Percentiles rank a stretch among this genome's conserved stretches.
Conservation (phyloP, 2,888 invertebrate species). For the Mythimna loreyi region DNA sequence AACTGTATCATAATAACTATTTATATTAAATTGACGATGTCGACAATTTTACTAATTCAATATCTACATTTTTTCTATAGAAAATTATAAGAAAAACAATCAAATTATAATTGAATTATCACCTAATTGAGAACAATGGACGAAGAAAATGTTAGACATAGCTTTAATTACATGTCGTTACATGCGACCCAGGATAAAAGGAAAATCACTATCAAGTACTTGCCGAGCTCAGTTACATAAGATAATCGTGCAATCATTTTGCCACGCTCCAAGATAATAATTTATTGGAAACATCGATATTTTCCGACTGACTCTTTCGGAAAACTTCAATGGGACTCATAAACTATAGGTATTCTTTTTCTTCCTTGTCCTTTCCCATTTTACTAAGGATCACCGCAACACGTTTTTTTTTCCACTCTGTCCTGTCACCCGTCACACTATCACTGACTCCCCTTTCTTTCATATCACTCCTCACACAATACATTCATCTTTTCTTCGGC, state of each 20-base stretch:
- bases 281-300: conserved; percentile 35
- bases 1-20: not conserved
- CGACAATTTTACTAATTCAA: conserved; percentile 13
- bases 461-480: no score
- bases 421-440: no score
- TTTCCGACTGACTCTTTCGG: conserved; percentile 32
- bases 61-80: conserved; percentile 21
- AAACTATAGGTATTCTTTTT: no score
- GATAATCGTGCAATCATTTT: conserved; percentile 38
- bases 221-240: conserved; percentile 51
- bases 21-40: not conserved
- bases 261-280: conserved; percentile 34
- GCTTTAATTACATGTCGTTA: conserved; percentile 58
- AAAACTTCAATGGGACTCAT: not conserved
- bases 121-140: conserved; percentile 65
- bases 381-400: no score
- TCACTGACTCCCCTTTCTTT: no score
- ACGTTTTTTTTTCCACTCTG: no score
- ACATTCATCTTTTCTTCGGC: no score
- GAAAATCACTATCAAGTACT: conserved; percentile 56
- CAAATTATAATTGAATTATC: conserved; percentile 64
- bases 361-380: no score
- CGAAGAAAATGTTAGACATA: conserved; percentile 52
- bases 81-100: conserved; percentile 44
- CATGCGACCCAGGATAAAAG: conserved; percentile 55